Base-by-base conservation (phyloP, 1,140 invertebrate genomes). In the Liolophura sinensis region DNA sequence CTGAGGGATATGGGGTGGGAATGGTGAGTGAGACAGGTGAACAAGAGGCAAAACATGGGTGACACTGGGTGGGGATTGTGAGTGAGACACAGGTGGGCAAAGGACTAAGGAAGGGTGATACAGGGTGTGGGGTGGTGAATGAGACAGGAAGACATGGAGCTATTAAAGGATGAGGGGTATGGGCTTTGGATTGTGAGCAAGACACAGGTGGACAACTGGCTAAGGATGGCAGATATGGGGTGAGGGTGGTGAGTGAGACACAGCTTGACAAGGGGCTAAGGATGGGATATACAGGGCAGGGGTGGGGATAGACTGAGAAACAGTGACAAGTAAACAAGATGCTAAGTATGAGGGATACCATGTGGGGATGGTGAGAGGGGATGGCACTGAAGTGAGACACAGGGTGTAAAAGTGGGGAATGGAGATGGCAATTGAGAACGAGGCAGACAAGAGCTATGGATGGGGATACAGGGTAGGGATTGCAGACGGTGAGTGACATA, bases 371-470 rank as follows among this genome's bases (percentile, higher is more conserved):
- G 12, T n/a, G n/a, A 14, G 12, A 50, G n/a, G 12, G 49, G 12
- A 50, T n/a, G n/a, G 47, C 12, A 16, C 25, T 46, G 25, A 12
- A 64, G 55, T 18, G 55, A 57, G 55, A 57, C 15, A 57, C 15
- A 57, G 55, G 12, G 55, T 18, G 55, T 18, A 24, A 57, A 24
- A 57, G 55, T 18, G 55, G 24, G 55, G 24, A 24, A 57, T 15
- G 24, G 63, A 64, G 31, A 64, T 54, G 58, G 22, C 56, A 24
- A 64, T 9, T 57, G 54, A 57, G 22, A 64, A 48, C 56, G 51
- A 64, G 63, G 58, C 18, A 65, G 55, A 12, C 12, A 5, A 55
- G 1, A 55, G 50, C 54, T 1, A 63, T 24, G 47, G 47, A 62
- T 12, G 56, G 47, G 56, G 1, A 63, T 1, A 55, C 15, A 55